Conservation (phyloP, 1,140 invertebrate genomes). For the Neotoxoptera formosana region DNA sequence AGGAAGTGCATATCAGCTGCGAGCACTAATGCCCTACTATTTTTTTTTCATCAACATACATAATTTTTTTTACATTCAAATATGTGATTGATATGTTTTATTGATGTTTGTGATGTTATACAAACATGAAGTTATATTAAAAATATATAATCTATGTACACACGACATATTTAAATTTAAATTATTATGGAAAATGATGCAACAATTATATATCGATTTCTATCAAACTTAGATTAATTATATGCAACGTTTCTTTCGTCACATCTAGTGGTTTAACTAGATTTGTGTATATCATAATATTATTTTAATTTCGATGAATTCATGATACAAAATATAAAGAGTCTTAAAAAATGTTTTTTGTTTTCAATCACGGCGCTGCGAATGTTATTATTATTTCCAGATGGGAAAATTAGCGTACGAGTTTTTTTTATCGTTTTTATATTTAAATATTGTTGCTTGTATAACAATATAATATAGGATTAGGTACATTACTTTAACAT, state of each 20-base stretch:
- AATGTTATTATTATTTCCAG: not conserved
- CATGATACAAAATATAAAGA: not conserved
- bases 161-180: no score
- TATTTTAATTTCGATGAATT: not conserved
- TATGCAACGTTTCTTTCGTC: not conserved
- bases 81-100: not conserved
- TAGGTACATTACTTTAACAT: not conserved
- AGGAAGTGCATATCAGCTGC: no score
- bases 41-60: not conserved
- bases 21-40: not conserved
- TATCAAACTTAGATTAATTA: not conserved
- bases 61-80: not conserved
- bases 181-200: no score
- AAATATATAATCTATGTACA: no score
- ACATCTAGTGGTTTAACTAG: not conserved
- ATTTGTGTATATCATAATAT: not conserved
- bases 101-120: no score
- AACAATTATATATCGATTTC: no score
- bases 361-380: not conserved
- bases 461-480: not conserved
- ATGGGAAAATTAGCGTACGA: not conserved
- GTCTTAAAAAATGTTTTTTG: not conserved
- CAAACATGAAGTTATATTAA: no score
- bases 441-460: not conserved
- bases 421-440: not conserved